Base-by-base conservation (phyloP, 1,140 invertebrate species). In the Penaeus indicus region DNA sequence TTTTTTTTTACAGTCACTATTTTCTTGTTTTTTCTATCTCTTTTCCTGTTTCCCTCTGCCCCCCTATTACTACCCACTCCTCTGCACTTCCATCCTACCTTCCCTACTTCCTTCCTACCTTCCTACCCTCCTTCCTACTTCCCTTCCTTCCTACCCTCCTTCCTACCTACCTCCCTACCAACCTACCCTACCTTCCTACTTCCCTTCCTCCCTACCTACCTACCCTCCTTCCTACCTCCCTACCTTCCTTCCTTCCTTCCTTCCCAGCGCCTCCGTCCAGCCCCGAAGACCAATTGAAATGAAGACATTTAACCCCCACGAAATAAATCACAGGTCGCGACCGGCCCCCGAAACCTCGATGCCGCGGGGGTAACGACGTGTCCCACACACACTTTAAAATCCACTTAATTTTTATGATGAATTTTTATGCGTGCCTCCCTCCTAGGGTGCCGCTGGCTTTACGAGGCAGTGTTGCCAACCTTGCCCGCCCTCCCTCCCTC, bases 401-500 rank as follows among this genome's bases (percentile, higher is more conserved):
- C 81, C 81, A 88, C 86, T 88, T 88, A 84, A 88, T 84, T 88
- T 88, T 88, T 88, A 79, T 88, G 81, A 88, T 88, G 81, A 88
- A 88, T 84, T 88, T 88, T 88, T 88, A 88, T 84, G 75, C 54
- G 69, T 22, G 81, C 72, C 72, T 84, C 81, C 78, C 81, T 72
- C 81, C 81, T 88, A 88, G 84, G 86, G 64, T 72, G 86, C 86
- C 81, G 78, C 38, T 38, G 83, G 63, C 47, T 67, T 67, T 84
- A 47, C 42, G 60, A 42, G n/a, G 21, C 80, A 60, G 80, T 63
- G 80, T 82, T 82, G 60, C 80, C 80, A 82, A 82, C 47, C 25
- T 38, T 62, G 77, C 18, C 69, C 7, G 69, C 25, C 69, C 25
- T 18, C 69, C 16, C 69, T n/a, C 5, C 25, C 69, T 75, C 69